These are phyloP conservation scores for mouse (Mus musculus) DNA, from an alignment of 2,113 vertebrate species.

Conservation along the genomic window GRCm39 chr3:116748001-116748500, in stretches of 20 bases:
- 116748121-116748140: constrained; percentile 54
- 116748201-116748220: neutral
- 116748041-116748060: constrained; percentile 48
- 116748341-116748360: neutral
- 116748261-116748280: neutral
- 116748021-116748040: constrained; percentile 61
- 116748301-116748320: neutral
- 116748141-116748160: constrained; percentile 19
- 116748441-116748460: neutral
- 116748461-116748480: neutral
- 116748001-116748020: constrained; percentile 27
- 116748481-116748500: neutral
- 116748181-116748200: constrained; percentile 23
- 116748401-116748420: neutral
- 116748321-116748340: neutral
- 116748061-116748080: constrained; percentile 48
- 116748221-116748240: constrained; percentile 4
- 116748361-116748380: constrained; percentile 4
- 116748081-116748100: constrained; percentile 66
- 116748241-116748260: neutral
- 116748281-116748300: neutral
- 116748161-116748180: neutral
- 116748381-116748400: neutral
- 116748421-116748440: neutral
- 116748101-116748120: constrained; percentile 37